Base-by-base conservation (phyloP, 2,888 invertebrate genomes). In the Hirtodrosophila histrioides region DNA sequence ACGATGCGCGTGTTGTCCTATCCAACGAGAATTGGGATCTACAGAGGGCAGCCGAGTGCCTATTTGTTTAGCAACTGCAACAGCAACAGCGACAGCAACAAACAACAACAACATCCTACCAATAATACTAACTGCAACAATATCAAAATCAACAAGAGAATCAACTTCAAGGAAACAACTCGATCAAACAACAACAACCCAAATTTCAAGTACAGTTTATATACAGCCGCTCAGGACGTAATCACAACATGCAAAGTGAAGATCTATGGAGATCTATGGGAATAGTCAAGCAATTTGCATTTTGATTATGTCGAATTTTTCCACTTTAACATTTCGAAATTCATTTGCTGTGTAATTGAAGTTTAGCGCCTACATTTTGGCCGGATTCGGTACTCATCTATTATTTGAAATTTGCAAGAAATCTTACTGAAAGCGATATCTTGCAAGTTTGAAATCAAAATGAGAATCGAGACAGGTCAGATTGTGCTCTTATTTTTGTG, bases 21-120 rank as follows among this genome's bases (percentile, higher is more conserved):
- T 98, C 98, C 49, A 95, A 97, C 39, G 96, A 95, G 91, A 96
- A 97, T 91, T 98, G 98, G 98, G 96, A 97, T 90, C 92, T 98
- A 87, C 97, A 97, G 92, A 93, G 95, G 90, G 98, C 98, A 73
- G 97, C 97, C 51, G 98, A 98, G 92, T 94, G 95, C 90, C 93
- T 97, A 83, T 95, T 96, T 92, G 95, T 95, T 94, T 96, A 95
- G 94, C n/a, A 11, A 31, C 40, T 37, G 46, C 50, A 40, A 23
- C 44, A 45, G 33, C 17, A 17, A 35, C 37, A 43, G 35, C 40
- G 54, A 43, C 17, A 62, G 40, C 11, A 40, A 35, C 17, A 17
- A 17, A 17, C 17, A 17, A 17, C 17, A 17, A 17, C 2, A 17
- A 17, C 17, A 17, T 17, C 17, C 17, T 23, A 50, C n/a, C 12